A percentile compares a stretch with the other conserved stretches of the same genome.
Evolutionary conservation across 2,888 invertebrate species (phyloP).

Genomic region (Anticlea derivata): DNA sequence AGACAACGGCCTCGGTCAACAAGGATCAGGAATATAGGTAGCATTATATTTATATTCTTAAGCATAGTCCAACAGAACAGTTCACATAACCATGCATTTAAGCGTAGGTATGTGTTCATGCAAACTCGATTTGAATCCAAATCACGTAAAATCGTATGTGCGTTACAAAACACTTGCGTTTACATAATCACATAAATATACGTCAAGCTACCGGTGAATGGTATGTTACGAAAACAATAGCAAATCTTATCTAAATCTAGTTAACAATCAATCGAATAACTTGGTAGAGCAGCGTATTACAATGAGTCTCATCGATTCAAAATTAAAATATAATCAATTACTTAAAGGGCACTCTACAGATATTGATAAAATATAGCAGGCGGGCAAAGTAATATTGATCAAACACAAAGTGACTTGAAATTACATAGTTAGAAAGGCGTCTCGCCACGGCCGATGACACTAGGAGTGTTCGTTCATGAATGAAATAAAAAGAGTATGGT

Average conservation of each 20-base stretch:
- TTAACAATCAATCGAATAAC: neutral
- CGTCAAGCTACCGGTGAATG: slow-evolving; percentile 1
- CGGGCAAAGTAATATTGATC: slow-evolving; percentile 9
- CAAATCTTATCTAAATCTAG: neutral
- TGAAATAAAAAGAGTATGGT: slow-evolving; percentile 59
- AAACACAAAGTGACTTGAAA: slow-evolving; percentile 15
- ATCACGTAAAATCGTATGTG: slow-evolving; percentile 22
- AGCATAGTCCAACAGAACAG: neutral
- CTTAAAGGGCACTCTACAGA: neutral
- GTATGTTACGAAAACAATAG: slow-evolving; percentile 9
- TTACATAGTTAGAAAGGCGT: slow-evolving; percentile 36
- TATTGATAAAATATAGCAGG: neutral
- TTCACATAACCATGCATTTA: neutral
- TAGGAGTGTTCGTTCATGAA: slow-evolving; percentile 53
- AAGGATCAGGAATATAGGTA: slow-evolving; percentile 24
- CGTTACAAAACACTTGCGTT: slow-evolving; percentile 22
- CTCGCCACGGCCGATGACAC: slow-evolving; percentile 56
- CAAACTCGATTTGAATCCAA: slow-evolving; percentile 19
- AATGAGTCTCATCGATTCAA: too few relatives aligned
- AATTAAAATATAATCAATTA: neutral
- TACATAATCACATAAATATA: slow-evolving; percentile 6
- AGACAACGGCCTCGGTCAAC: slow-evolving; percentile 42
- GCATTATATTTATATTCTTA: neutral
- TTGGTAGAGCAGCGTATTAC: neutral
- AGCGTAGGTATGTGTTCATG: slow-evolving; percentile 1